Conservation (phyloP, 1,140 invertebrate species). For the Drosophila littoralis region DNA sequence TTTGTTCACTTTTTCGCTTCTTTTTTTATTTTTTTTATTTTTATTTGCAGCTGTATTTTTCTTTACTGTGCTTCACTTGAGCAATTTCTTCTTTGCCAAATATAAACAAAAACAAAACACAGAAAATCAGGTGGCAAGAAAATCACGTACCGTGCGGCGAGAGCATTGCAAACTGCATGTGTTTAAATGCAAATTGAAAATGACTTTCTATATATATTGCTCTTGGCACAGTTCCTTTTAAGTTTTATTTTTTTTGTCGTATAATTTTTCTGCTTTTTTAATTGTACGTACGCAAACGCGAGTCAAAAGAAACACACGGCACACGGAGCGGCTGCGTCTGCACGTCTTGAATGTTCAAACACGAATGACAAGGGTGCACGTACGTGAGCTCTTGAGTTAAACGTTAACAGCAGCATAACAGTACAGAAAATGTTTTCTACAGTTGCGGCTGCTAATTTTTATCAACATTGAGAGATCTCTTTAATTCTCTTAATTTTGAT, state of each 20-base stretch:
- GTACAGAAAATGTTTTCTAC: too few relatives aligned
- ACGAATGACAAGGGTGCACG: neutral
- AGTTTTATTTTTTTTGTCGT: slow-evolving; percentile 16
- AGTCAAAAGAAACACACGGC: slow-evolving; percentile 1
- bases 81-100: slow-evolving; percentile 37
- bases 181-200: slow-evolving; percentile 16
- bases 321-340: slow-evolving; percentile 1
- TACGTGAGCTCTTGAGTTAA: neutral
- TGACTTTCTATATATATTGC: slow-evolving; percentile 15
- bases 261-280: neutral
- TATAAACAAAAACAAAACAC: slow-evolving; percentile 34
- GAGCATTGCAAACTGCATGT: slow-evolving; percentile 58
- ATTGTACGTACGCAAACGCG: slow-evolving; percentile 11
- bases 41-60: slow-evolving; percentile 8
- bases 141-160: slow-evolving; percentile 54
- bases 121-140: slow-evolving; percentile 36
- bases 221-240: slow-evolving; percentile 22
- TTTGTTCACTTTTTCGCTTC: slow-evolving; percentile 12
- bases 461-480: too few relatives aligned
- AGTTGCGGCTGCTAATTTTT: too few relatives aligned
- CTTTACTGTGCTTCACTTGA: slow-evolving; percentile 59
- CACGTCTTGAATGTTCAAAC: neutral
- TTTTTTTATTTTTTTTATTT: slow-evolving; percentile 11
- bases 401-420: neutral
- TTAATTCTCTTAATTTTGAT: too few relatives aligned